Conservation (phyloP, 2,888 invertebrate species). For the Orchesellides sinensis region DNA sequence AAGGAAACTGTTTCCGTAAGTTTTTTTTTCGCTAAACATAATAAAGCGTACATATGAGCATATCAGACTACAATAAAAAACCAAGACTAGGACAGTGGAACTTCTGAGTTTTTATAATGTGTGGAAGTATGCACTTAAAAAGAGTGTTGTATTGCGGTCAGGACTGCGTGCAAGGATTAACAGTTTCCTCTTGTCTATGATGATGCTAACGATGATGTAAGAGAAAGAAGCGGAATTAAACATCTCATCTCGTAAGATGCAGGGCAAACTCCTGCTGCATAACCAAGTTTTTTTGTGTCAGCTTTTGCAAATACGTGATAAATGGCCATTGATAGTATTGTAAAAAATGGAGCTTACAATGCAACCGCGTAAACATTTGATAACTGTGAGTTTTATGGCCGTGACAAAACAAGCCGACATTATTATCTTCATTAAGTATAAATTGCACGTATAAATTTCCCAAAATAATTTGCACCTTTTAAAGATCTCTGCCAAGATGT, state of each 20-base stretch:
- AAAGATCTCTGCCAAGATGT: too few species aligned
- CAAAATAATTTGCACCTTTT: background rate
- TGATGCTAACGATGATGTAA: background rate
- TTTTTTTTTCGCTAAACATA: too few species aligned
- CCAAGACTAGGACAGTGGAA: slow-evolving; percentile 41
- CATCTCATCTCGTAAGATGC: background rate
- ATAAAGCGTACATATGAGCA: background rate
- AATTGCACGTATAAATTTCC: background rate
- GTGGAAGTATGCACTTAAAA: background rate
- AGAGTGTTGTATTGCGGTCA: slow-evolving; percentile 15
- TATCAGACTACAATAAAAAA: background rate
- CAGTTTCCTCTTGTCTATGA: too few species aligned
- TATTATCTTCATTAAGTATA: slow-evolving; percentile 15
- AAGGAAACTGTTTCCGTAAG: slow-evolving; percentile 26
- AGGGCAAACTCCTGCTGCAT: background rate
- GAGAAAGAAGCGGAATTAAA: background rate
- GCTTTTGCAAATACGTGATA: too few species aligned
- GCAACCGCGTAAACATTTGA: slow-evolving; percentile 4
- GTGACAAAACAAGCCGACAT: slow-evolving; percentile 15
- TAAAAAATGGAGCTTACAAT: background rate
- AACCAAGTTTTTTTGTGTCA: background rate
- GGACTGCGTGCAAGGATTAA: slow-evolving; percentile 26
- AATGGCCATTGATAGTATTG: too few species aligned
- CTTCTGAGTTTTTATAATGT: background rate
- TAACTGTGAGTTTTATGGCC: slow-evolving; percentile 19